Evolutionary conservation across 64 coral and sea anemone genomes (phyloP).

Genomic region (Hydrozoanthus tunicans): DNA sequence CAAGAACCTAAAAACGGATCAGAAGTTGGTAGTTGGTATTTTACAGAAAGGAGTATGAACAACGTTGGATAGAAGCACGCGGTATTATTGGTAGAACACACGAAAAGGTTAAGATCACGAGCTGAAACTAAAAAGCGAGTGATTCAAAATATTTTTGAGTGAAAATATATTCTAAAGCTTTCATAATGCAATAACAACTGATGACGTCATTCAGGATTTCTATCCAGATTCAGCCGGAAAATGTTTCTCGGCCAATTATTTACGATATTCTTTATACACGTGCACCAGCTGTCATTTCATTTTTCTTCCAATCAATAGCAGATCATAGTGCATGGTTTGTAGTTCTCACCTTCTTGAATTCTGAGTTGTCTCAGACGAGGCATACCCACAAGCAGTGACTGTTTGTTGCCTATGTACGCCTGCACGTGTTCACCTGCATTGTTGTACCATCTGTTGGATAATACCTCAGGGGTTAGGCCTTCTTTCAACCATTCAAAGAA

Average conservation of each 20-base stretch:
- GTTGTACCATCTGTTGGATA: conserved; percentile 55
- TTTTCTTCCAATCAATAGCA: neutral
- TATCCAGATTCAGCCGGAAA: too few species aligned
- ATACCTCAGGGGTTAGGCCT: neutral
- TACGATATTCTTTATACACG: neutral
- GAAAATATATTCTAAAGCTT: too few species aligned
- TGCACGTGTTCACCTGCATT: neutral
- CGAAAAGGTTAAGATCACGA: too few species aligned
- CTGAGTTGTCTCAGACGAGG: conserved; percentile 54
- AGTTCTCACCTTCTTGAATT: conserved; percentile 33
- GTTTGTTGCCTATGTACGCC: conserved; percentile 54
- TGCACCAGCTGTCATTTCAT: neutral
- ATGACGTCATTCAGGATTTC: too few species aligned
- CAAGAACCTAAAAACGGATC: conserved; percentile 14
- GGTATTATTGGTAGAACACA: too few species aligned
- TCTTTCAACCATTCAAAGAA: conserved; percentile 48
- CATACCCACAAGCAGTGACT: conserved; percentile 37
- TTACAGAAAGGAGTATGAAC: neutral
- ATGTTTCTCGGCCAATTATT: neutral
- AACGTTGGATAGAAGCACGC: too few species aligned
- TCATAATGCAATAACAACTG: too few species aligned
- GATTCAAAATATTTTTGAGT: too few species aligned
- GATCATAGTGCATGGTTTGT: neutral
- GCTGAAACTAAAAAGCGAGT: too few species aligned
- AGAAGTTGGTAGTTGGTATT: neutral